Conservation (phyloP, 2,888 invertebrate species). For the Ellobium chinense region DNA sequence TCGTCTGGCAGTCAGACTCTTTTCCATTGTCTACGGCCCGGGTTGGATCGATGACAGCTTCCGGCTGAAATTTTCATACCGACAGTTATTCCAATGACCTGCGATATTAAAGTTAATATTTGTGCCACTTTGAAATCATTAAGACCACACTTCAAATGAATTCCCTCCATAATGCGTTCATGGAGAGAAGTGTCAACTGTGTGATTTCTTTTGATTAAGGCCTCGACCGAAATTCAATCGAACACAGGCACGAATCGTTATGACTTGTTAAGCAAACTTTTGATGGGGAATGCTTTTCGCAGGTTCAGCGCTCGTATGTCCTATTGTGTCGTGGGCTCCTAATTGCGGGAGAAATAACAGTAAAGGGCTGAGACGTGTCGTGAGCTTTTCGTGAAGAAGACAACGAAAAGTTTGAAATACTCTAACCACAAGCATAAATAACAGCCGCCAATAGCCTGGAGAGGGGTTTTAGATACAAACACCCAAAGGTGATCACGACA, state of each 20-base stretch:
- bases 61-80: constrained; percentile 3
- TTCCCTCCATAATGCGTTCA: not conserved
- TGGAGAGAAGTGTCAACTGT: not conserved
- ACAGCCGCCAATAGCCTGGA: no score
- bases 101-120: constrained; percentile 45
- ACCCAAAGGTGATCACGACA: not conserved
- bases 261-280: no score
- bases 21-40: not conserved
- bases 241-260: not conserved
- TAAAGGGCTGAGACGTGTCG: no score
- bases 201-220: not conserved
- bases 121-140: constrained; percentile 46
- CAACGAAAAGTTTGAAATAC: no score
- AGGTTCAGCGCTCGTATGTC: no score
- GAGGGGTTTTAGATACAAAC: not conserved
- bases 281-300: no score
- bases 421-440: no score
- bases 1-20: not conserved
- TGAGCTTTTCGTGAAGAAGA: no score
- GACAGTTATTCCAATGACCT: not conserved
- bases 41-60: not conserved
- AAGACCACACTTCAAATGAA: not conserved
- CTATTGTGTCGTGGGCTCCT: no score
- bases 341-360: no score
- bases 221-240: not conserved